Evolutionary conservation across 2,888 invertebrate species (phyloP), one percentile per base, ranked within the genome.

Genomic region (Pheosia gnoma): DNA sequence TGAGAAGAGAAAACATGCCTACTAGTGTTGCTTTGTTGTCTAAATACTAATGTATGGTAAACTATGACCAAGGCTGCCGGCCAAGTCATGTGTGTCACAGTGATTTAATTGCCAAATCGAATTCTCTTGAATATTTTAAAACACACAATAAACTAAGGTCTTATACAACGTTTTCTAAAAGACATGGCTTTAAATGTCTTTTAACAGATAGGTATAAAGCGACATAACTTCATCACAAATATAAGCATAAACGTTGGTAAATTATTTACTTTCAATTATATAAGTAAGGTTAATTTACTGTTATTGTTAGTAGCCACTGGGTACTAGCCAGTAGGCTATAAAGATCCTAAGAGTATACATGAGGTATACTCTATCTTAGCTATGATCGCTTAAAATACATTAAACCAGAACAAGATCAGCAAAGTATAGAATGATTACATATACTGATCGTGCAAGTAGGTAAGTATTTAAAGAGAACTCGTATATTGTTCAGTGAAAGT

Each of bases 41-140:
- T 83, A 79, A 84, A 84, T 86, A 86, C 85, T 85, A 81, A 86
- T 84, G 75, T 81, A 83, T 84, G 81, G 78, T 77, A 83, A 82
- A 83, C 71, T 79, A 71, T 70, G 70, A 74, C 78, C 84, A 85
- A 83, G 83, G 84, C 78, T 84, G 78, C 68, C 77, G 72, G 71
- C 78, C 73, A 77, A 78, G 79, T 82, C 81, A 81, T 74, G 64
- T 69, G 69, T 73, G 77, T 71, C 75, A 77, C 67, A 75, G 72
- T 72, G 78, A 80, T 82, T 81, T 80, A 74, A 79, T 79, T 72
- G 74, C 68, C 73, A 74, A 72, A 77, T 72, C 67, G 66, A 67
- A 66, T 68, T 63, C 56, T 52, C 43, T 68, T 60, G 51, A 57
- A 57, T 13, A 41, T 9, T 39, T 56, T 41, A 56, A 39, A 41